Evolutionary conservation across 2,797 vertebrate species (phyloP), one percentile per base, ranked within the genome.

Genomic region (Neostethus bicornis): DNA sequence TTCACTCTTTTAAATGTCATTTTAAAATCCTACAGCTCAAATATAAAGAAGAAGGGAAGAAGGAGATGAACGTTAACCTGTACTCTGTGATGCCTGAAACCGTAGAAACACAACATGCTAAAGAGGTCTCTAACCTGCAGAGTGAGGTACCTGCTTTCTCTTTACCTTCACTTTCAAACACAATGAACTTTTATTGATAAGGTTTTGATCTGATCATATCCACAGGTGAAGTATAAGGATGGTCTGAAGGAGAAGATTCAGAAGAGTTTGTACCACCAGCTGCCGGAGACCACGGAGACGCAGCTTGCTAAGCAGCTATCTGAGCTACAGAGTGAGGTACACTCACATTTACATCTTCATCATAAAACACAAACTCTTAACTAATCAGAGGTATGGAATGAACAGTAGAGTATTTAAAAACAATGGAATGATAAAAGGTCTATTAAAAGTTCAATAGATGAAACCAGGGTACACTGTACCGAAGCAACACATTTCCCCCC

Each of bases 171-270:
- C 5, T 14, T 8, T 20, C 24, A 38, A 23, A 16, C 26, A 7
- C 14, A 0, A 13, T 38, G 31, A 0, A 7, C 14, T 9, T 25
- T 25, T 1, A 25, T 25, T 25, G 25, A 16, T 11, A 11, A 21
- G 13, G 12, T 6, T 6, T 1, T 9, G 9, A 19, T 25, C 17
- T 9, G 3, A 16, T 31, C 2, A 0, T 38, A 16, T 7, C 24
- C 70, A 29, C 79, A 96, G 95, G 75, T 86, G n/a, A 95, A 95
- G 58, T 98, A 98, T 66, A 96, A 93, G 86, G 90, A 91, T 56
- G 89, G 80, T 25, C 51, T 87, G 61, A 95, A 93, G 83, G 66
- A 80, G 65, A 68, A 84, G 64, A 78, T n/a, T 6, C 80, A 83
- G 37, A 62, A 13, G 47, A 85, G 69, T 54, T 69, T 89, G 63